Percentiles rank a stretch among this genome's conserved stretches.
Evolutionary conservation across 2,797 vertebrate species (phyloP).

Genomic region (Silurus aristotelis): DNA sequence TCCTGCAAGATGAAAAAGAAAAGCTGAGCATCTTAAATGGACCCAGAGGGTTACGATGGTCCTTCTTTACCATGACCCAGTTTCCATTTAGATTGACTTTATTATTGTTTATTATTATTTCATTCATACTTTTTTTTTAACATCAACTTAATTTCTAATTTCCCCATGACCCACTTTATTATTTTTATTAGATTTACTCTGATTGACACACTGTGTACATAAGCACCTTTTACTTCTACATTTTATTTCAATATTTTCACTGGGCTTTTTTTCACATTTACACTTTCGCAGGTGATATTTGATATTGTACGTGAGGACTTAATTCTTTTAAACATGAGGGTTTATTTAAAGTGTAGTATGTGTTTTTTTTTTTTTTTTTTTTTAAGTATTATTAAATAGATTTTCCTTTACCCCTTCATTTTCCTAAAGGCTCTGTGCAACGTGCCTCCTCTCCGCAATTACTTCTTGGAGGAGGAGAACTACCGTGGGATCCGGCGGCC

Average conservation of each 20-base stretch:
- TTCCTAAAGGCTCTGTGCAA: conserved; percentile 87
- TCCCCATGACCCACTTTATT: too few species aligned
- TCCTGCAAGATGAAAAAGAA: background rate
- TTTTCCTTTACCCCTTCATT: background rate
- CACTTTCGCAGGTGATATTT: background rate
- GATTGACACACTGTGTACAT: background rate
- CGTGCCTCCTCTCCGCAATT: conserved; percentile 92
- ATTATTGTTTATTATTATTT: background rate
- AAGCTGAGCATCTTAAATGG: background rate
- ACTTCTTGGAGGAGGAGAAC: conserved; percentile 95
- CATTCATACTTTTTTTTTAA: too few species aligned
- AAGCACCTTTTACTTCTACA: background rate
- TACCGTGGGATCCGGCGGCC: conserved; percentile 88
- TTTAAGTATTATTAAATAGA: background rate
- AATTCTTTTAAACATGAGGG: background rate
- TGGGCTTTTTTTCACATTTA: background rate
- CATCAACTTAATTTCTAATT: too few species aligned
- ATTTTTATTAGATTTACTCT: background rate
- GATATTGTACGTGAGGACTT: background rate
- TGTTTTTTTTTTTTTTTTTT: background rate
- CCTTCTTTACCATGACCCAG: background rate
- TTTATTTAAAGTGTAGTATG: background rate
- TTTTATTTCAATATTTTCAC: background rate
- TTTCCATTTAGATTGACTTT: background rate
- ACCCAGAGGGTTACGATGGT: too few species aligned